phyloP scores from a whole-genome alignment of 2,888 invertebrate species.

The Oasisia sp. region DNA sequence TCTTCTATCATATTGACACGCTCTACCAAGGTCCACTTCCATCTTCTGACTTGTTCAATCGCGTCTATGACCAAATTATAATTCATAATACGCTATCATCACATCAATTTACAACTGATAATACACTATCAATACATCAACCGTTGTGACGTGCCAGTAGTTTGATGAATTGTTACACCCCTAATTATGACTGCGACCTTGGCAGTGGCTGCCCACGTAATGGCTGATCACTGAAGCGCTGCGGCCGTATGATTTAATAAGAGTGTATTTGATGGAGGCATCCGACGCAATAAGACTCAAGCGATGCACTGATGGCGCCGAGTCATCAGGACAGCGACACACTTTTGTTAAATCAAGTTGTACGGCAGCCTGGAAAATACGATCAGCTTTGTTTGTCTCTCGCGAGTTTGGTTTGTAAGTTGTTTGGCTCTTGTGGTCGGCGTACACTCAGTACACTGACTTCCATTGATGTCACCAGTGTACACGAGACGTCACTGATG shows the following conservation, averaged over 20 bases:
- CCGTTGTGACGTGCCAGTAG: too few species aligned
- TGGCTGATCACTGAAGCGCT: neutral
- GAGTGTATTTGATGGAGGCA: neutral
- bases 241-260: neutral
- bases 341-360: neutral
- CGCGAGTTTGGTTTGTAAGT: neutral
- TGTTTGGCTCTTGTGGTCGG: neutral
- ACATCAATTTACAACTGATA: too few species aligned
- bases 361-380: neutral
- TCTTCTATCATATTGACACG: too few species aligned
- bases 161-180: neutral
- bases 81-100: too few species aligned
- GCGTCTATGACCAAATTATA: too few species aligned
- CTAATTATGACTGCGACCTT: neutral
- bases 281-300: neutral
- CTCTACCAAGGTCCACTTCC: too few species aligned
- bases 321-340: neutral
- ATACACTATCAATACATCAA: too few species aligned
- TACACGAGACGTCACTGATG: too few species aligned
- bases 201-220: neutral
- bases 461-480: too few species aligned
- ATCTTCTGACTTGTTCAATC: too few species aligned
- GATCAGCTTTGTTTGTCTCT: neutral
- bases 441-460: too few species aligned
- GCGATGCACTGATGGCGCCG: neutral